phyloP scores from a whole-genome alignment of 1,140 invertebrate species.

The Drosophila nasuta region DNA sequence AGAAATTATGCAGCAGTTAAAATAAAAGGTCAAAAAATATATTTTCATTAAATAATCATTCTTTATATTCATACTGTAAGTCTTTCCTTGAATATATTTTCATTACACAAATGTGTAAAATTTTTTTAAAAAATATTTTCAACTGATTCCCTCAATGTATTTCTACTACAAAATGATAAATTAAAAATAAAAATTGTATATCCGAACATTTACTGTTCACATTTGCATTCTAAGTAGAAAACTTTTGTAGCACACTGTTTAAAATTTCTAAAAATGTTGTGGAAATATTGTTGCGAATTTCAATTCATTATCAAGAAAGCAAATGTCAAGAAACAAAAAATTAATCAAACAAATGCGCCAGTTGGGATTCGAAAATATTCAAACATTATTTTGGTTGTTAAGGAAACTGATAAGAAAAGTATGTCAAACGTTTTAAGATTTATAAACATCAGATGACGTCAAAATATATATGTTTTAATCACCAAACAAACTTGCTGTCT shows the following conservation, averaged over 20 bases:
- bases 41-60: no score
- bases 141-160: no score
- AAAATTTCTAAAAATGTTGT: background rate
- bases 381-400: background rate
- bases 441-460: background rate
- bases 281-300: background rate
- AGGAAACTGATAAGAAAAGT: conserved; percentile 37
- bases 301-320: background rate
- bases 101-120: no score
- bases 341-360: background rate
- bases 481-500: background rate
- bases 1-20: no score
- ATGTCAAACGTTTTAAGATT: conserved; percentile 16
- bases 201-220: no score
- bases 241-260: background rate
- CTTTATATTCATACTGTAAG: no score
- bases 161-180: no score
- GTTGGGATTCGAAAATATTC: background rate
- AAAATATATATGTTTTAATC: background rate
- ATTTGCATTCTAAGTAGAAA: no score
- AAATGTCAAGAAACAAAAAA: background rate
- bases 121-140: no score
- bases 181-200: no score
- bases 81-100: no score
- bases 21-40: no score